Conservation (phyloP, 2,888 invertebrate genomes). For the Xestoiulus laeticollis region DNA sequence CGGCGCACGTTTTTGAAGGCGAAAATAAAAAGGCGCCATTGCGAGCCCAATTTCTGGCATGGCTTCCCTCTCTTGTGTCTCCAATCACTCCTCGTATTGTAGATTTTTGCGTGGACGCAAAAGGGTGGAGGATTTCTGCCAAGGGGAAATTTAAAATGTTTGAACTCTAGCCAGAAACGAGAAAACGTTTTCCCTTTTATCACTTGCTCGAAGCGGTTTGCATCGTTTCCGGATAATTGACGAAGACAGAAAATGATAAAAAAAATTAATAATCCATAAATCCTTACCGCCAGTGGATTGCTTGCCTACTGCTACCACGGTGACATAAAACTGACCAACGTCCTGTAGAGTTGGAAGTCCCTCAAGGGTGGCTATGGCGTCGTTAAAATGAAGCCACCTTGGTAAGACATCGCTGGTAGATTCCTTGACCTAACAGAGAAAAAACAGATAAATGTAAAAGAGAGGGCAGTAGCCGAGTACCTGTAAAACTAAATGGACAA, state of each 20-base stretch:
- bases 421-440: conserved; percentile 59
- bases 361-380: conserved; percentile 74
- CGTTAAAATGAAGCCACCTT: conserved; percentile 77
- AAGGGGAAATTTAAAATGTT: background rate
- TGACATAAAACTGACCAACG: conserved; percentile 72
- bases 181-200: background rate
- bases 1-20: background rate
- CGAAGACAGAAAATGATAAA: background rate
- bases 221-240: background rate
- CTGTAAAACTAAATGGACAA: background rate
- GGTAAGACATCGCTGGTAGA: conserved; percentile 66
- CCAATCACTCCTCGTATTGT: background rate
- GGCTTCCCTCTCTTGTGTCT: background rate
- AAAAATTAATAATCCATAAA: background rate
- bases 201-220: background rate
- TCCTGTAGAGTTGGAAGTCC: conserved; percentile 78
- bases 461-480: background rate
- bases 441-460: background rate
- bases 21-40: background rate
- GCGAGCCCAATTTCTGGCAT: background rate
- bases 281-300: conserved; percentile 69
- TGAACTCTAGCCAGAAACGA: background rate
- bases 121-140: background rate
- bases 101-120: background rate
- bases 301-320: conserved; percentile 62